Conservation (phyloP, 2,888 invertebrate genomes). For the Synanthedon formicaeformis region DNA sequence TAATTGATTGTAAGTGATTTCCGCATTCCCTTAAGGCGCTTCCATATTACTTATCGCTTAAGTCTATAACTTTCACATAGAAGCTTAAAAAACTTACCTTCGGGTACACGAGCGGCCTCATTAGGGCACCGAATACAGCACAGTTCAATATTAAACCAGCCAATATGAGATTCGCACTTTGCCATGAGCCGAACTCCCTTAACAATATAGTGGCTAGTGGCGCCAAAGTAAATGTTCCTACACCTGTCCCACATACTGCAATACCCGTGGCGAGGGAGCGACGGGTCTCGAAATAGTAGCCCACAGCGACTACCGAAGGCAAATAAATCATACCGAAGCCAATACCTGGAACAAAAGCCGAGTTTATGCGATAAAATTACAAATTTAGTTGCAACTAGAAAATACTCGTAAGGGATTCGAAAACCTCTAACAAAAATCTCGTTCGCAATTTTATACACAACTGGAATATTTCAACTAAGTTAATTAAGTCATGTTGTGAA, state of each 20-base stretch:
- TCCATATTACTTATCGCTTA: no score
- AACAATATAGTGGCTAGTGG: conserved; percentile 87
- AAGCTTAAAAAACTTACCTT: conserved; percentile 49
- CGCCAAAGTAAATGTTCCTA: conserved; percentile 94
- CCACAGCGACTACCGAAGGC: conserved; percentile 96
- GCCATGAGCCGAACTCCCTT: conserved; percentile 85
- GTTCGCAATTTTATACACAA: no score
- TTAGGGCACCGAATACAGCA: conserved; percentile 87
- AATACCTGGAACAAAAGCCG: conserved; percentile 73
- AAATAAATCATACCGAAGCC: conserved; percentile 95
- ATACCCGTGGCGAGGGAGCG: conserved; percentile 94
- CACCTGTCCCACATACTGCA: conserved; percentile 95
- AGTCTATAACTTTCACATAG: no score
- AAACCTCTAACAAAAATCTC: no score
- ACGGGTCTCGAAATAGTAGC: conserved; percentile 97
- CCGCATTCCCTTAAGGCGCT: no score
- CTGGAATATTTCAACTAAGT: no score
- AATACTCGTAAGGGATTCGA: no score
- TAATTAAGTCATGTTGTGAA: no score
- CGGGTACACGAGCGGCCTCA: conserved; percentile 84
- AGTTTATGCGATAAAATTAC: background rate
- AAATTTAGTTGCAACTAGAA: no score
- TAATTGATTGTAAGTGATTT: no score
- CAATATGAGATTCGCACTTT: conserved; percentile 88
- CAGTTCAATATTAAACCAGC: conserved; percentile 94